These are phyloP conservation scores for Diorhabda sublineata DNA, from an alignment of 1,140 invertebrate genomes.

Conservation along the genomic window DNA sequence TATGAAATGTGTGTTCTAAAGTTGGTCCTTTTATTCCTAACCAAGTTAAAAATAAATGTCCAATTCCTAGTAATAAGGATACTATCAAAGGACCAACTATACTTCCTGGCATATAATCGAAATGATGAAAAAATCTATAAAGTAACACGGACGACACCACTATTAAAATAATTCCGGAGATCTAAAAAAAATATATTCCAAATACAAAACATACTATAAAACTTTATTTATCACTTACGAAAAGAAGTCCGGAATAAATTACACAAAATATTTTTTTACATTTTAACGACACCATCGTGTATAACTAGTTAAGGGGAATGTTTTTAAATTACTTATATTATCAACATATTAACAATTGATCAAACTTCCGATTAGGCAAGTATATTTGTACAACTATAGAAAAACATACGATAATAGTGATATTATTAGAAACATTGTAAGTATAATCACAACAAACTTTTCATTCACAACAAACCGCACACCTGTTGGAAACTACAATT, in stretches of 20 bases:
- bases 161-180: conserved; percentile 41
- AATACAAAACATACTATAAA: background rate
- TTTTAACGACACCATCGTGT: conserved; percentile 40
- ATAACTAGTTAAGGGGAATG: background rate
- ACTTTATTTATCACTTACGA: conserved; percentile 37
- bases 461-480: background rate
- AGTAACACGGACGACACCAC: conserved; percentile 33
- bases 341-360: background rate
- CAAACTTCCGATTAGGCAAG: background rate
- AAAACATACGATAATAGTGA: background rate
- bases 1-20: conserved; percentile 41
- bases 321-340: background rate
- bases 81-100: conserved; percentile 39
- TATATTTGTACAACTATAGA: background rate
- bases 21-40: conserved; percentile 42
- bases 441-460: background rate
- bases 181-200: conserved; percentile 27
- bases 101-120: conserved; percentile 39
- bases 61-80: conserved; percentile 36
- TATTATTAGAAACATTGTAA: background rate
- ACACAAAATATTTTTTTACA: conserved; percentile 41
- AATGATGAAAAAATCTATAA: conserved; percentile 41
- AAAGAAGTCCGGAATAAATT: conserved; percentile 37
- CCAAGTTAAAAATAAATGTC: conserved; percentile 42
- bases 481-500: background rate